Conservation (phyloP, 2,113 vertebrate genomes). For the Spheniscus mendiculus region DNA sequence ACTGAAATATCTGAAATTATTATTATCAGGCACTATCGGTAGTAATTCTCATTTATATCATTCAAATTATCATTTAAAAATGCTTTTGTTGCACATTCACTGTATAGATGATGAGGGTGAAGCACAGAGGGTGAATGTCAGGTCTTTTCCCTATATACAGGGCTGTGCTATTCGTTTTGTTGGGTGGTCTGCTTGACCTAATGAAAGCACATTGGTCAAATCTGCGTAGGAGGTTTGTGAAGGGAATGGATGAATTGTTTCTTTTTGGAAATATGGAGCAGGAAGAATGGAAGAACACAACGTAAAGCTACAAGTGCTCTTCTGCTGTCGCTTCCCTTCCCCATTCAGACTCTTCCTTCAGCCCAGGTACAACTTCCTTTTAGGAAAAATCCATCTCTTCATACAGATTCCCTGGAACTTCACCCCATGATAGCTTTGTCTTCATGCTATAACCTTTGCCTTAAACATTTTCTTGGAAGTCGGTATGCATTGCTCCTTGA, state of each 20-base stretch:
- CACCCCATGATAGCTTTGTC: background rate
- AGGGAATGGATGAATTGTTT: background rate
- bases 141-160: background rate
- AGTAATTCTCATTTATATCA: background rate
- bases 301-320: rapidly evolving
- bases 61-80: background rate
- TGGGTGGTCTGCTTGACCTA: background rate
- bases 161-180: background rate
- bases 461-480: background rate
- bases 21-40: background rate
- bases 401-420: background rate
- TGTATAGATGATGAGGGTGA: background rate
- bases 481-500: background rate
- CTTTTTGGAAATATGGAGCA: background rate
- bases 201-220: background rate
- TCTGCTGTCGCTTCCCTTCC: background rate
- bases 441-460: background rate
- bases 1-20: background rate
- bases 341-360: background rate
- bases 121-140: background rate
- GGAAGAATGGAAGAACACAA: background rate
- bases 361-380: background rate
- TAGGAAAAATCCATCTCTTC: rapidly evolving
- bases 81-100: background rate
- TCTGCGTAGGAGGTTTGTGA: background rate